These are phyloP conservation scores for Salvelinus namaycush DNA, from an alignment of 2,113 vertebrate species.

Conservation along the genomic window DNA sequence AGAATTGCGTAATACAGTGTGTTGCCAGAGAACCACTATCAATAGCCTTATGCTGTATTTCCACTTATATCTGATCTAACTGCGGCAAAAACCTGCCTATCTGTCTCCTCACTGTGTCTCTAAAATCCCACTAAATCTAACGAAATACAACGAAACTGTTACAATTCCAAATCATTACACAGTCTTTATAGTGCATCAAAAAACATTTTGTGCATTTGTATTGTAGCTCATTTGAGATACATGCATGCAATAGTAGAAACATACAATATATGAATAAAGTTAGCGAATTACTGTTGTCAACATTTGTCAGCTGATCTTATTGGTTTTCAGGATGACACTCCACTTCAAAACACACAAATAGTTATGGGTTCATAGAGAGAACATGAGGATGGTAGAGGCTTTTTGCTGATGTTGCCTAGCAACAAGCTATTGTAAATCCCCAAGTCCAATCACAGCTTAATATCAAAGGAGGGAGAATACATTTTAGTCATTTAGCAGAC, in stretches of 20 bases:
- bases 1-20: constrained; percentile 33
- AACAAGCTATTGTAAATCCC: constrained; percentile 66
- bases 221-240: neutral
- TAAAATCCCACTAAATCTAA: neutral
- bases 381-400: constrained; percentile 33
- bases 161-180: neutral
- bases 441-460: constrained; percentile 40
- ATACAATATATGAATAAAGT: too few species aligned
- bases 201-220: neutral
- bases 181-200: neutral
- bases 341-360: constrained; percentile 18
- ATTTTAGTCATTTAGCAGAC: too few species aligned
- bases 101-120: neutral
- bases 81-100: constrained; percentile 2
- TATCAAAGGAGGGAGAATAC: constrained; percentile 9
- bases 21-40: constrained; percentile 15
- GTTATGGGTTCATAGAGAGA: constrained; percentile 28
- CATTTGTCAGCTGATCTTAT: neutral
- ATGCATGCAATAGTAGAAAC: neutral
- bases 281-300: neutral
- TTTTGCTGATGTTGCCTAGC: constrained; percentile 72
- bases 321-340: neutral
- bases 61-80: neutral
- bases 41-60: constrained; percentile 1
- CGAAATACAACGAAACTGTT: neutral